Conservation (phyloP, 1,140 invertebrate species). For the Mya arenaria region DNA sequence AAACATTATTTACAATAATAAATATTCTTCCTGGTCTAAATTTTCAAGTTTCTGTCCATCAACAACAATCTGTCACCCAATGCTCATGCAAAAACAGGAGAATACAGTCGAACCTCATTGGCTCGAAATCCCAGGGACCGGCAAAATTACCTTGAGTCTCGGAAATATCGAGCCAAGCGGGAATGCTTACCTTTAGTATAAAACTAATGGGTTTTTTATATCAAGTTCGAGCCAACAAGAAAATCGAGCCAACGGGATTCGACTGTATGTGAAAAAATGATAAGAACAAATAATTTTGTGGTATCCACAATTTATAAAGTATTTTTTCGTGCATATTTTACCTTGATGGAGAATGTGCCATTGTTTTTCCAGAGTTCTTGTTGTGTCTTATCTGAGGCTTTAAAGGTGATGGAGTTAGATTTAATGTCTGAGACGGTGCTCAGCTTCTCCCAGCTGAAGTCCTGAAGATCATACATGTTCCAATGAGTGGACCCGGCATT, state of each 20-base stretch:
- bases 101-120: background rate
- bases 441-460: slow-evolving; percentile 62
- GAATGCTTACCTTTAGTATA: background rate
- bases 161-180: background rate
- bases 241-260: background rate
- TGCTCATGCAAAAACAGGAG: background rate
- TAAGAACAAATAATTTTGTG: background rate
- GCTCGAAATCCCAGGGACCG: background rate
- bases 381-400: background rate
- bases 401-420: slow-evolving; percentile 40
- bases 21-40: background rate
- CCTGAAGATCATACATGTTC: slow-evolving; percentile 63
- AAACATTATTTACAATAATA: background rate
- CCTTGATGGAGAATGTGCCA: slow-evolving; percentile 60
- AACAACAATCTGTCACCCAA: background rate
- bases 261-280: background rate
- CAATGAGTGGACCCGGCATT: slow-evolving; percentile 39
- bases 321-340: background rate
- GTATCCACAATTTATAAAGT: background rate
- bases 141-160: background rate
- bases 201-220: background rate
- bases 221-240: background rate
- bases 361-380: slow-evolving; percentile 31
- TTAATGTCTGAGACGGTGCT: slow-evolving; percentile 15
- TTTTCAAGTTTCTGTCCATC: background rate